Percentiles rank a stretch among this genome's conserved stretches.
Conservation (phyloP, 1,140 invertebrate genomes). For the Drosophila parabipectinata region DNA sequence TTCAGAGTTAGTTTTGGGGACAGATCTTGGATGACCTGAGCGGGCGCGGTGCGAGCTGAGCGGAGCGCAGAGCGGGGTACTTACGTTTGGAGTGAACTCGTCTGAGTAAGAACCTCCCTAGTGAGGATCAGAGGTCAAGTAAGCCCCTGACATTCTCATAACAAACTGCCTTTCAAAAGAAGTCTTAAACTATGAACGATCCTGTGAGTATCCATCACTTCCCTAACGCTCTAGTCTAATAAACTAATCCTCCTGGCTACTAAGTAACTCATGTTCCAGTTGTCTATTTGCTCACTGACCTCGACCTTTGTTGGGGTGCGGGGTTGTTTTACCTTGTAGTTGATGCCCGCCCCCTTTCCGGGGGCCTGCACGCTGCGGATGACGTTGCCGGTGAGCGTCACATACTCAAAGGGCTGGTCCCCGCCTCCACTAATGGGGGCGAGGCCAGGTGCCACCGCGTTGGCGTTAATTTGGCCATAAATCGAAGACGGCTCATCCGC, state of each 20-base stretch:
- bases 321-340: constrained; percentile 74
- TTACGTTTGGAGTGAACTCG: constrained; percentile 3
- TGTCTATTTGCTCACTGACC: constrained; percentile 16
- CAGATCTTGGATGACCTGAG: constrained; percentile 27
- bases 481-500: constrained; percentile 71
- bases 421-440: constrained; percentile 9
- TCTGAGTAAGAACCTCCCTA: too few species aligned
- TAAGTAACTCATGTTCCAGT: too few species aligned
- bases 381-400: constrained; percentile 80
- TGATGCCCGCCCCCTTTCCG: constrained; percentile 71
- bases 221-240: too few species aligned
- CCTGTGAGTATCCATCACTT: too few species aligned
- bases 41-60: constrained; percentile 40
- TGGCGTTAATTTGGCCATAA: constrained; percentile 65
- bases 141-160: not conserved
- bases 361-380: constrained; percentile 83
- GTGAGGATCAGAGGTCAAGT: not conserved
- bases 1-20: constrained; percentile 20
- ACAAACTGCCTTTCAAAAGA: too few species aligned
- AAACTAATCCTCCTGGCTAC: too few species aligned
- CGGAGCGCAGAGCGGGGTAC: constrained; percentile 30
- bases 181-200: too few species aligned
- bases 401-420: constrained; percentile 79
- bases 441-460: constrained; percentile 8
- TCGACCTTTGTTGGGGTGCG: constrained; percentile 7